phyloP scores from a whole-genome alignment of 2,113 vertebrate genomes.

The Lepisosteus oculatus region DNA sequence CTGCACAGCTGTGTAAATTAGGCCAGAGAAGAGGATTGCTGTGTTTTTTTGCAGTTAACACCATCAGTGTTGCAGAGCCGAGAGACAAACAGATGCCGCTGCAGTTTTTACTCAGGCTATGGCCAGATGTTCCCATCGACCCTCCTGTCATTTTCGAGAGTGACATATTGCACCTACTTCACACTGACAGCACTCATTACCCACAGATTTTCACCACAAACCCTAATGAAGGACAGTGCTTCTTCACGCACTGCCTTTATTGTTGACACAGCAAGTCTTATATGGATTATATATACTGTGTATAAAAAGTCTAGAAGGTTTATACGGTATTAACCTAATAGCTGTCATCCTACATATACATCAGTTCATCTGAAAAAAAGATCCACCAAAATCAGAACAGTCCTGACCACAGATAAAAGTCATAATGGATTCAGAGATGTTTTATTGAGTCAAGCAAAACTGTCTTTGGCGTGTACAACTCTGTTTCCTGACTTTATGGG shows the following conservation, averaged over 20 bases:
- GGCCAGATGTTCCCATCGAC: slow-evolving; percentile 76
- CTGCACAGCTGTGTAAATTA: slow-evolving; percentile 73
- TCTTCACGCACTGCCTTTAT: slow-evolving; percentile 48
- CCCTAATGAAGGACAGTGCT: slow-evolving; percentile 63
- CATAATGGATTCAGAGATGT: no score
- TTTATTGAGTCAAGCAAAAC: no score
- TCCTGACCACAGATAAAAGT: no score
- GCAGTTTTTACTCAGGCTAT: slow-evolving; percentile 65
- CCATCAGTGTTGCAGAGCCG: slow-evolving; percentile 79
- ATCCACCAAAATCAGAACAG: no score
- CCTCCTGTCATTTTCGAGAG: slow-evolving; percentile 61
- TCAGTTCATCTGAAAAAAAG: neutral
- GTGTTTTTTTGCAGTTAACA: slow-evolving; percentile 78
- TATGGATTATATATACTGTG: neutral
- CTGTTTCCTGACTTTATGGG: no score
- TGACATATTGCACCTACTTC: slow-evolving; percentile 75
- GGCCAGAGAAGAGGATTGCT: slow-evolving; percentile 71
- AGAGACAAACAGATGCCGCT: slow-evolving; percentile 87
- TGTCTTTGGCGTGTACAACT: no score
- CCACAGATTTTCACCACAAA: slow-evolving; percentile 61
- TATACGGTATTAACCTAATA: slow-evolving; percentile 21
- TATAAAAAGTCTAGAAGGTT: slow-evolving; percentile 18
- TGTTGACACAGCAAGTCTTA: slow-evolving; percentile 27
- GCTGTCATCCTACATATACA: slow-evolving; percentile 9
- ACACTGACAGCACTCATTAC: slow-evolving; percentile 74